Evolutionary conservation across 2,113 vertebrate genomes (phyloP).

Genomic region (Dissostichus mawsoni): DNA sequence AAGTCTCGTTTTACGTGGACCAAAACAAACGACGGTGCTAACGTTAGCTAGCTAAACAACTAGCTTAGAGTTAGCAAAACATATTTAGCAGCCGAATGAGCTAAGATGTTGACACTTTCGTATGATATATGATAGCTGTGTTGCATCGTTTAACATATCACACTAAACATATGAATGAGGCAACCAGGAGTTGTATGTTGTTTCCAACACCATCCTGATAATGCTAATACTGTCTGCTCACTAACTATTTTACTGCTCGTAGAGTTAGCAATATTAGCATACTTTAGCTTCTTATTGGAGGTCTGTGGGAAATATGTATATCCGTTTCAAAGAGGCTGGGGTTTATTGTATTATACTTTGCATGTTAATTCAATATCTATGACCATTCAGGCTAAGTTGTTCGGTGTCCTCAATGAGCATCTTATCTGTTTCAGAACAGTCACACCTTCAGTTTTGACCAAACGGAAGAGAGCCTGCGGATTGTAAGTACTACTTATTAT

Average conservation of each 20-base stretch:
- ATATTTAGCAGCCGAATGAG: neutral
- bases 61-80: conserved; percentile 11
- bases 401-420: conserved; percentile 24
- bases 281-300: neutral
- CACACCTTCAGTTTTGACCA: conserved; percentile 91
- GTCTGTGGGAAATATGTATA: neutral
- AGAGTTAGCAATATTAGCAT: neutral
- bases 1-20: conserved; percentile 48
- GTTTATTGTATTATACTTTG: neutral
- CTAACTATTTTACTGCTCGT: neutral
- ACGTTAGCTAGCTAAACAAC: conserved; percentile 22
- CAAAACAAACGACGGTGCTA: conserved; percentile 69
- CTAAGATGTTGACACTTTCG: neutral
- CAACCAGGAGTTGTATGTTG: too few relatives aligned
- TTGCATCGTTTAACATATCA: neutral
- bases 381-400: neutral
- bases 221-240: too few relatives aligned
- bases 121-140: neutral
- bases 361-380: neutral
- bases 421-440: conserved; percentile 86
- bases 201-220: neutral
- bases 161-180: neutral
- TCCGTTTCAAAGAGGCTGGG: neutral
- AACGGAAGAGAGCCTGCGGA: conserved; percentile 92
- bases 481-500: conserved; percentile 81